Evolutionary conservation across 2,797 vertebrate genomes (phyloP), one percentile per base, ranked within the genome.

Genomic region (Chromobotia macracanthus): DNA sequence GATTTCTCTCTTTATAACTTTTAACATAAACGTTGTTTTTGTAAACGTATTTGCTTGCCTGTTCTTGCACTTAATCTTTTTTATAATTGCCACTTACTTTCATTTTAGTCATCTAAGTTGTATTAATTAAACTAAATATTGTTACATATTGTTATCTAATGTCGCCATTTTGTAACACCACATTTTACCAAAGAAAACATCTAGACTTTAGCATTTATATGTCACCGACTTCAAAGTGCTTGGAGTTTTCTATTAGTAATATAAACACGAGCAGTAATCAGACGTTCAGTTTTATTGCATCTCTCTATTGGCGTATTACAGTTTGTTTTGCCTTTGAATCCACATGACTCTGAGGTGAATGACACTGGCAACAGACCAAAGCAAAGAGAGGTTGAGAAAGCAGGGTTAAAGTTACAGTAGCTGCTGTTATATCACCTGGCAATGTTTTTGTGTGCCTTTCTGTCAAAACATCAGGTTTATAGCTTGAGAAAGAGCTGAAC

Each of bases 311-410:
- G 88, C 88, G 89, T 76, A 89, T 84, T 84, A 89, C 89, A 87
- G 78, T 89, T 89, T 93, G 91, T 92, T 93, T 93, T 92, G 90
- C 91, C 89, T 91, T 91, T 88, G 89, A 87, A 80, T 61, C 89
- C 83, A 92, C 90, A 87, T 88, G 80, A 89, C 41, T 38, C 85
- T 89, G 71, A 90, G 93, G 92, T 93, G 90, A 94, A 91, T 80
- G 91, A 92, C 91, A 92, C 90, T 91, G 91, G 90, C 89, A 70
- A 70, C 50, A 2, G 65, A 86, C 90, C 91, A 93, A 90, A 90
- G 88, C 84, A 93, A 94, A 94, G 88, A 90, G 80, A 82, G 61
- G 91, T 92, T 94, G 91, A 84, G 92, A 93, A 94, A 94, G 51
- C 83, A 81, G 88, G 89, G 89, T 85, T 88, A 89, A 91, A 88